These are phyloP conservation scores for Hydropsyche betteni DNA, from an alignment of 2,888 invertebrate genomes.

Conservation along the genomic window DNA sequence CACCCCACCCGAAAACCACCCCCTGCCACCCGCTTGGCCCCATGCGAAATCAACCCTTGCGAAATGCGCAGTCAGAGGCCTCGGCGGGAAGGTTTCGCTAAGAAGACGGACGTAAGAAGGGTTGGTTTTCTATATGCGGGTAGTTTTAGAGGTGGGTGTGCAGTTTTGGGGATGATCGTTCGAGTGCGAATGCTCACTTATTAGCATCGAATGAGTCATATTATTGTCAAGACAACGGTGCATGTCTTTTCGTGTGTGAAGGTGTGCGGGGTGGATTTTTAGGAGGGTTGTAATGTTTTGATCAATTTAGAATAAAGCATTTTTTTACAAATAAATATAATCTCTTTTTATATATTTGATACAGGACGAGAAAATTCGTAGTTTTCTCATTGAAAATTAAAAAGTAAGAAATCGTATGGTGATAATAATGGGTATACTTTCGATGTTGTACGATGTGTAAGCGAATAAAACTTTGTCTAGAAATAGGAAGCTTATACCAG, in stretches of 20 bases:
- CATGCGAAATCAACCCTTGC: too few species aligned
- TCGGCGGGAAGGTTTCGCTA: too few species aligned
- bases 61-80: too few species aligned
- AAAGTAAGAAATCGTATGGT: too few species aligned
- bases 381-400: too few species aligned
- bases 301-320: too few species aligned
- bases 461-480: neutral
- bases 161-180: slow-evolving; percentile 16
- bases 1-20: neutral
- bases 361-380: too few species aligned
- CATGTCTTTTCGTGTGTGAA: slow-evolving; percentile 22
- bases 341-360: too few species aligned
- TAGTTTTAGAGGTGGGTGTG: neutral
- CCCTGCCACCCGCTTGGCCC: neutral
- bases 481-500: slow-evolving; percentile 21
- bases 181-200: slow-evolving; percentile 43
- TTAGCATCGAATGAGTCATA: slow-evolving; percentile 46
- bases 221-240: slow-evolving; percentile 44
- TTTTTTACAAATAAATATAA: too few species aligned
- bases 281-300: too few species aligned
- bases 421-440: neutral
- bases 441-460: neutral
- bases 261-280: neutral
- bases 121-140: neutral
- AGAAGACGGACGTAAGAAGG: too few species aligned